Base-by-base conservation (phyloP, 2,888 invertebrate genomes). In the Limnephilus auricula region DNA sequence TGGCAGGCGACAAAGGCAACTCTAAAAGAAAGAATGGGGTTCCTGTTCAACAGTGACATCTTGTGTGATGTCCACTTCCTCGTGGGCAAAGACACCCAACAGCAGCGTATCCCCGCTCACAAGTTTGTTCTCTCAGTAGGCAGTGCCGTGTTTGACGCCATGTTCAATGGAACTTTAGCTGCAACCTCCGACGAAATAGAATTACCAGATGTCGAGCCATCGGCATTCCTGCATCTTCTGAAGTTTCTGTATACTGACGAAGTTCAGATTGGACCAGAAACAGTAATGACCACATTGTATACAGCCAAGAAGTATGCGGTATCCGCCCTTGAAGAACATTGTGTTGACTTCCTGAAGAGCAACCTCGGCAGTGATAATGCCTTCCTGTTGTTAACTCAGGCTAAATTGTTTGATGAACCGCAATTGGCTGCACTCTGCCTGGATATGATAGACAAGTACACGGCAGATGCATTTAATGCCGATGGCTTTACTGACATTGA, bases 231-330 rank as follows among this genome's bases (percentile, higher is more conserved):
- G 83, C 97, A 98, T 92, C 96, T 98, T 90, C 95, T 98, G 80
- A 96, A 96, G 94, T 97, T 97, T 94, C 95, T 97, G 90, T 98
- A 98, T 94, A 97, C 98, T 0, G 98, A 98, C 95, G 98, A 98
- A 94, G 98, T 98, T 18, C 96, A 97, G 92, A 98, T 98, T 93
- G 98, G 97, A 13, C 98, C 98, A 0, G 98, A 98, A 94, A 98
- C 97, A 94, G 98, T 98, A 2, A 98, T 98, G 98, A 97, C 98
- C 1, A 98, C 98, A 0, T 94, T 98, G 89, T 98, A 98, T 94
- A 97, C 98, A 0, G 98, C 98, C 10, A 98, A 98, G 94, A 98
- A 98, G 94, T 98, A 98, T 95, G 98, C 98, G 2, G 98, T 98
- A 0, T 98, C 98, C 0, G 97, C 98, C 4, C 95, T 98, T 92